Conservation (phyloP, 2,797 vertebrate genomes). For the Discoglossus pictus region DNA sequence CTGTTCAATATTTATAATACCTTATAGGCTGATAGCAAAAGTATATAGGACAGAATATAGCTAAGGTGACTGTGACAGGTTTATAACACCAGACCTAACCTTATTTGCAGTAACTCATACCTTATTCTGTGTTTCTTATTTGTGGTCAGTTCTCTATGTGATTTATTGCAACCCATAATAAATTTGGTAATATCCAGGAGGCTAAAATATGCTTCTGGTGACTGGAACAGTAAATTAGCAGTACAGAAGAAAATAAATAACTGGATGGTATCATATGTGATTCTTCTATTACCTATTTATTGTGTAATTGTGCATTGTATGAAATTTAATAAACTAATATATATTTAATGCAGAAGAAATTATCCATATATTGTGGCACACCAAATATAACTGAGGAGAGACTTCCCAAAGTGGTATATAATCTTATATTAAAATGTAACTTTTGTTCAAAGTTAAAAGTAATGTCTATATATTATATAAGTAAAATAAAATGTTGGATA, state of each 20-base stretch:
- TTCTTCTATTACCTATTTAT: too few species aligned
- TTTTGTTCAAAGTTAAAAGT: too few species aligned
- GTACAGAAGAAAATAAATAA: constrained; percentile 45
- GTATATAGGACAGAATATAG: constrained; percentile 61
- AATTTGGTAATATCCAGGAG: constrained; percentile 55
- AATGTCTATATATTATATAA: too few species aligned
- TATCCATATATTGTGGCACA: too few species aligned
- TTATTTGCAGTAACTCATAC: constrained; percentile 80
- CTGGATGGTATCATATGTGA: constrained; percentile 42
- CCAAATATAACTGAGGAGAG: too few species aligned
- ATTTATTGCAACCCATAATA: constrained; percentile 65
- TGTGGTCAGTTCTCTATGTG: constrained; percentile 59
- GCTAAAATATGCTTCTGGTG: constrained; percentile 64
- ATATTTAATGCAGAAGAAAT: too few species aligned
- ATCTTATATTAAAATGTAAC: too few species aligned
- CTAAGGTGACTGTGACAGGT: constrained; percentile 67
- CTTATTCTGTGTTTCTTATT: constrained; percentile 62
- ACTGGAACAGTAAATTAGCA: constrained; percentile 72
- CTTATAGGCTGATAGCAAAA: constrained; percentile 57
- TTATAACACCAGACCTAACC: constrained; percentile 60
- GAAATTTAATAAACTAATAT: too few species aligned
- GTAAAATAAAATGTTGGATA: too few species aligned
- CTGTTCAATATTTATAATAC: constrained; percentile 54
- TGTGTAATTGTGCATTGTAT: too few species aligned
- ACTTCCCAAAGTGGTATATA: too few species aligned